Conservation (phyloP, 92 coral and sea anemone species). For the Pocillopora grandis region DNA sequence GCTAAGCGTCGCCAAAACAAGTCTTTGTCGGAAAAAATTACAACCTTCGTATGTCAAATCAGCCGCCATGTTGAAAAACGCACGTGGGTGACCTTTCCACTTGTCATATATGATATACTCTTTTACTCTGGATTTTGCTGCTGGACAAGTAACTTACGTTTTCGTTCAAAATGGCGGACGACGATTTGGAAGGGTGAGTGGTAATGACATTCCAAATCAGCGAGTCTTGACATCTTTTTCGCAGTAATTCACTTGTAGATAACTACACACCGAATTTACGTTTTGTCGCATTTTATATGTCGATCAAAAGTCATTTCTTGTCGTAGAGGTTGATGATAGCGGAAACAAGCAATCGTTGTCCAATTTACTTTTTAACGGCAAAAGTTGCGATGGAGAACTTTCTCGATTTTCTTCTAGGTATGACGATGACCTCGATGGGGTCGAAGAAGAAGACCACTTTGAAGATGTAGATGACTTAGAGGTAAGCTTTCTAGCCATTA, state of each 20-base stretch:
- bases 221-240: neutral
- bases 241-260: neutral
- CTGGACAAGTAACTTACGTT: slow-evolving; percentile 23
- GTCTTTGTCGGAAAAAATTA: slow-evolving; percentile 92
- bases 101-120: no score
- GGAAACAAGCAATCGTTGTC: no score
- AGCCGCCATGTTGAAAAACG: slow-evolving; percentile 93
- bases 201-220: neutral
- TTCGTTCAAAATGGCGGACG: slow-evolving; percentile 89
- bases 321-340: no score
- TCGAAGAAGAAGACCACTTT: slow-evolving; percentile 93
- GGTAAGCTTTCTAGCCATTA: slow-evolving; percentile 43
- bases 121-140: neutral
- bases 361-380: neutral
- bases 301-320: neutral
- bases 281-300: neutral
- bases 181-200: slow-evolving; percentile 84
- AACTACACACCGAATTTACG: neutral
- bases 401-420: slow-evolving; percentile 42
- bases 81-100: slow-evolving; percentile 48
- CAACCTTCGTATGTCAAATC: slow-evolving; percentile 91
- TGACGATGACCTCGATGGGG: slow-evolving; percentile 94
- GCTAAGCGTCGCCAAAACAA: slow-evolving; percentile 90
- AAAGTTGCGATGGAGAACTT: neutral
- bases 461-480: slow-evolving; percentile 98